These are phyloP conservation scores for Diogma glabrata DNA, from an alignment of 2,888 invertebrate genomes.

Conservation along the genomic window DNA sequence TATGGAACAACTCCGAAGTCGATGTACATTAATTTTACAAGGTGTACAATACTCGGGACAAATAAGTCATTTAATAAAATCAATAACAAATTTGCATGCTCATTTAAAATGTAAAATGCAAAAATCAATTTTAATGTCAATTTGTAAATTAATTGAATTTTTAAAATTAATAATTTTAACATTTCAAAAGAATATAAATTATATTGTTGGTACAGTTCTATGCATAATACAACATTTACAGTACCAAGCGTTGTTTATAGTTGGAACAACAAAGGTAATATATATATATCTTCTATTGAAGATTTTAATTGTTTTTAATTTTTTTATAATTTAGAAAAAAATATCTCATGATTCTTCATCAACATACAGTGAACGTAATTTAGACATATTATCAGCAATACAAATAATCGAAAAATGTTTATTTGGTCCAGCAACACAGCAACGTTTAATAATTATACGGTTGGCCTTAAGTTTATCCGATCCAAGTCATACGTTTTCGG, in stretches of 20 bases:
- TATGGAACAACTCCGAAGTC: constrained; percentile 42
- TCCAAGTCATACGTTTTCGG: constrained; percentile 46
- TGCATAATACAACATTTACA: constrained; percentile 70
- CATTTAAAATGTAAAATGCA: constrained; percentile 64
- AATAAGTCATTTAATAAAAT: constrained; percentile 46
- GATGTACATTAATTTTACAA: constrained; percentile 32
- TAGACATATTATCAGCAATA: constrained; percentile 62
- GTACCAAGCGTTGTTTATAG: constrained; percentile 56
- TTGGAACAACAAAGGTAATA: constrained; percentile 53
- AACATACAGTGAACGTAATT: constrained; percentile 50
- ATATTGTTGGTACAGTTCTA: constrained; percentile 59
- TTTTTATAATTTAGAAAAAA: constrained; percentile 37
- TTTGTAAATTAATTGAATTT: constrained; percentile 73
- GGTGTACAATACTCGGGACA: constrained; percentile 58
- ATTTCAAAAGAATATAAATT: constrained; percentile 54
- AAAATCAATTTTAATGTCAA: constrained; percentile 56
- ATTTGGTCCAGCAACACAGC: constrained; percentile 50
- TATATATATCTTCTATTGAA: constrained; percentile 12
- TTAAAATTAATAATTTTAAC: constrained; percentile 64
- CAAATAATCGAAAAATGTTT: constrained; percentile 59
- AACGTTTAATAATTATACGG: constrained; percentile 51
- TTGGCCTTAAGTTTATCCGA: constrained; percentile 55
- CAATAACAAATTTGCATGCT: constrained; percentile 55
- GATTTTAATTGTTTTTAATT: constrained; percentile 18
- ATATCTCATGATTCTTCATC: constrained; percentile 40